A percentile compares a stretch with the other conserved stretches of the same genome.
These are phyloP conservation scores for Rhincodon typus DNA, from an alignment of 2,797 vertebrate species.

Conservation along the genomic window DNA sequence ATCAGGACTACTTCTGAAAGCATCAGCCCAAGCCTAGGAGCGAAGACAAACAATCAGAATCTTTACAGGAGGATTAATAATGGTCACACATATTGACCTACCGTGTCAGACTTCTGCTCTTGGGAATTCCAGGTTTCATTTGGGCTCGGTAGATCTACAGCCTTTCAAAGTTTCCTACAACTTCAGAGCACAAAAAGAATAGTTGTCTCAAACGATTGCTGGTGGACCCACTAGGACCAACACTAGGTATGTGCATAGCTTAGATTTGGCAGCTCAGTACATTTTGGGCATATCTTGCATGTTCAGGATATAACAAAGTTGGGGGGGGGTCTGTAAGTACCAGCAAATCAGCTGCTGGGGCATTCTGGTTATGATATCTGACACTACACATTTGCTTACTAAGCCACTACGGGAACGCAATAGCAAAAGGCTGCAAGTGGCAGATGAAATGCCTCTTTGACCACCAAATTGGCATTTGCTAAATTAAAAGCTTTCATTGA, in stretches of 20 bases:
- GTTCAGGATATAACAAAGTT: neutral
- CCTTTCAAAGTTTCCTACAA: neutral
- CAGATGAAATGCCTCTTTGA: neutral
- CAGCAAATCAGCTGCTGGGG: neutral
- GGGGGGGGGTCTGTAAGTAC: no score
- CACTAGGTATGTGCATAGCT: neutral
- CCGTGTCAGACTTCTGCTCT: neutral
- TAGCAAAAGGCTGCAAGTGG: neutral
- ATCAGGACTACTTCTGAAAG: conserved; percentile 94
- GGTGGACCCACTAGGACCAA: no score
- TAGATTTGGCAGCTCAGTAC: neutral
- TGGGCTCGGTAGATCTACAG: no score
- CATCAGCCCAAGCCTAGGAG: conserved; percentile 91
- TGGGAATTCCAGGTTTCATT: neutral
- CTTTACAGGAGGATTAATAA: neutral
- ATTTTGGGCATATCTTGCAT: neutral
- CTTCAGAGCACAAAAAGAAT: neutral
- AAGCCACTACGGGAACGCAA: neutral
- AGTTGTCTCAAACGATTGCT: neutral
- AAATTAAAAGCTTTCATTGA: neutral
- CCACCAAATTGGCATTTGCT: neutral
- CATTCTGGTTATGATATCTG: neutral
- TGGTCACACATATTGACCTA: neutral
- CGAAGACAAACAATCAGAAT: conserved; percentile 26
- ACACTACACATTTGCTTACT: neutral